Conservation (phyloP, 2,797 vertebrate species). For the Halcyon smyrnensis region DNA sequence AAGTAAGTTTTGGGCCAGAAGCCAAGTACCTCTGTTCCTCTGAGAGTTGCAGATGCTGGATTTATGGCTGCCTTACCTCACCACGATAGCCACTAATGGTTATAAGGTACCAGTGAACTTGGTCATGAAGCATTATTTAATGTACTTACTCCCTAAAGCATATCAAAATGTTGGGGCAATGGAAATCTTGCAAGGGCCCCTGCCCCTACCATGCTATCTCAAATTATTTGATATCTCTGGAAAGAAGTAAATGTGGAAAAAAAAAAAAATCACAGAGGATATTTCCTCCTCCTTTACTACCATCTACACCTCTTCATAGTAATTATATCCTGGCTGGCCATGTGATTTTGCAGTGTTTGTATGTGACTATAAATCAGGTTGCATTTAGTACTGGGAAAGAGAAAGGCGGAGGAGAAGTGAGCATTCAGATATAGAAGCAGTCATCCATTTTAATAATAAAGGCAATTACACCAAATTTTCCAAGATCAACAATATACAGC, state of each 20-base stretch:
- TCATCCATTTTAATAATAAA: conserved; percentile 42
- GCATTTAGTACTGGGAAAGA: not conserved
- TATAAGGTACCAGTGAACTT: not conserved
- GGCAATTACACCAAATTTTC: conserved; percentile 16
- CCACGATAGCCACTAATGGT: not conserved
- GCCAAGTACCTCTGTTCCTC: not conserved
- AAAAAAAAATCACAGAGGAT: not conserved
- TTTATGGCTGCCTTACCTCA: not conserved
- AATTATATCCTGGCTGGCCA: not conserved
- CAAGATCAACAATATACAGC: not conserved
- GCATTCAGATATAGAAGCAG: not conserved
- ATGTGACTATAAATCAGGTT: not conserved
- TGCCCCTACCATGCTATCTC: not conserved
- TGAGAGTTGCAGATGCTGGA: not conserved
- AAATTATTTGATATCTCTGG: not conserved
- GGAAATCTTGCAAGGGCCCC: not conserved
- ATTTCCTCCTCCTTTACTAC: not conserved
- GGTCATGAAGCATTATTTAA: not conserved
- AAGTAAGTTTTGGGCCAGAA: not conserved
- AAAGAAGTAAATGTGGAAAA: not conserved
- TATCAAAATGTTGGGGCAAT: not conserved
- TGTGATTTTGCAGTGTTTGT: not conserved
- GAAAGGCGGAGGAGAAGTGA: not conserved
- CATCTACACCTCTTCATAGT: not conserved
- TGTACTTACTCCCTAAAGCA: fast-evolving